Conservation (phyloP, 2,888 invertebrate genomes). For the Cheilosia variabilis region DNA sequence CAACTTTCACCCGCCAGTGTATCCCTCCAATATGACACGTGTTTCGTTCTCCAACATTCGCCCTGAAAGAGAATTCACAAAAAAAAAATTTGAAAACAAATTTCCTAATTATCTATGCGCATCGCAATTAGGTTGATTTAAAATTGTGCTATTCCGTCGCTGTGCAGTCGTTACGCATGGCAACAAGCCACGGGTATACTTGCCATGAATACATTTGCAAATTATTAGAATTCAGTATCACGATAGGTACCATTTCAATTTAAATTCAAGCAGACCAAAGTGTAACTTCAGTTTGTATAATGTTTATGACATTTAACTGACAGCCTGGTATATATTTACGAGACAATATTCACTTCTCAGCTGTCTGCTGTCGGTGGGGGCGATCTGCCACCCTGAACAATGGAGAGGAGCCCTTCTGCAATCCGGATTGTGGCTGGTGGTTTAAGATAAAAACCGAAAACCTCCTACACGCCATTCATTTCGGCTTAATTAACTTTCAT, state of each 20-base stretch:
- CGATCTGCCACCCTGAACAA: neutral
- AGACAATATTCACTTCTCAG: conserved; percentile 5
- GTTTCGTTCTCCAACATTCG: too few species aligned
- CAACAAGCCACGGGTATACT: neutral
- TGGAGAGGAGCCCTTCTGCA: neutral
- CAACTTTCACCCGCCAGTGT: neutral
- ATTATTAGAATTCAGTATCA: conserved; percentile 6
- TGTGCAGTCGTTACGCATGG: conserved; percentile 18
- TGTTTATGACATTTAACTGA: conserved; percentile 57
- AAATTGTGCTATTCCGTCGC: conserved; percentile 17
- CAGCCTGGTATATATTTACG: conserved; percentile 22
- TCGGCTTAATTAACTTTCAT: conserved; percentile 72
- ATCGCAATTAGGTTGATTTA: conserved; percentile 53
- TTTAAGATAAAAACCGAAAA: conserved; percentile 58
- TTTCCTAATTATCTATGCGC: conserved; percentile 68
- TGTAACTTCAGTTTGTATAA: conserved; percentile 12
- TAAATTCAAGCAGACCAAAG: conserved; percentile 11
- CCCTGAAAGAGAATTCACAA: too few species aligned
- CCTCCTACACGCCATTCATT: conserved; percentile 37
- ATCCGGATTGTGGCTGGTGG: conserved; percentile 37
- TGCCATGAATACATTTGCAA: conserved; percentile 61
- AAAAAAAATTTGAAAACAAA: neutral
- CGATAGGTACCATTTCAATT: conserved; percentile 13
- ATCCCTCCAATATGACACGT: neutral
- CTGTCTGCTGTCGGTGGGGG: conserved; percentile 4